These are phyloP conservation scores for Drosophila ogumai DNA, from an alignment of 1,140 invertebrate species.

Conservation along the genomic window DNA sequence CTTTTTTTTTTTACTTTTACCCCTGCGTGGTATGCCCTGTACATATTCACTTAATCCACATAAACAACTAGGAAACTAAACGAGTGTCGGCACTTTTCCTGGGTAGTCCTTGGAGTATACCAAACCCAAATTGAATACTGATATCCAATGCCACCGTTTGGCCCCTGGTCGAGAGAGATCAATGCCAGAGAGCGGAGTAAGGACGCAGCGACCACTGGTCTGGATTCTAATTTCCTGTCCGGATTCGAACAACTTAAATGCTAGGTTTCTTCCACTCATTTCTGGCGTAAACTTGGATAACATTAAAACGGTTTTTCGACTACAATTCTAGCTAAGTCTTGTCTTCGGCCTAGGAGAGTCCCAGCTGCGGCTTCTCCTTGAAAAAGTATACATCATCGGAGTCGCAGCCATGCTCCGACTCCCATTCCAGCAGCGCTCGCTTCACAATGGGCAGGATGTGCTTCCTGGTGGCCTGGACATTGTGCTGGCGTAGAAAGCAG, in stretches of 20 bases:
- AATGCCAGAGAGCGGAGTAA: background rate
- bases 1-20: slow-evolving; percentile 10
- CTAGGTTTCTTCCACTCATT: background rate
- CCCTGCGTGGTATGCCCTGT: slow-evolving; percentile 32
- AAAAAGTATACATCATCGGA: slow-evolving; percentile 69
- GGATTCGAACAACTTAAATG: slow-evolving; percentile 6
- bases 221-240: background rate
- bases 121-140: slow-evolving; percentile 4
- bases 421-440: slow-evolving; percentile 73
- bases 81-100: background rate
- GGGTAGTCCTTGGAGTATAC: background rate
- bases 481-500: slow-evolving; percentile 86
- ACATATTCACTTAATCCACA: slow-evolving; percentile 38
- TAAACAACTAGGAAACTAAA: slow-evolving; percentile 39
- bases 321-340: slow-evolving; percentile 38
- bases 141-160: background rate
- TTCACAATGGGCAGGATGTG: slow-evolving; percentile 88
- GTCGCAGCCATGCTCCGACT: slow-evolving; percentile 45
- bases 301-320: slow-evolving; percentile 11
- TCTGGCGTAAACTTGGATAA: slow-evolving; percentile 16
- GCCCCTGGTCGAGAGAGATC: background rate
- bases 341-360: slow-evolving; percentile 41
- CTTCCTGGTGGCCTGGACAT: slow-evolving; percentile 87
- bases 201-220: background rate
- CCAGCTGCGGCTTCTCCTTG: slow-evolving; percentile 69